Evolutionary conservation across 2,888 invertebrate species (phyloP).

Genomic region (Leucozona laternaria): DNA sequence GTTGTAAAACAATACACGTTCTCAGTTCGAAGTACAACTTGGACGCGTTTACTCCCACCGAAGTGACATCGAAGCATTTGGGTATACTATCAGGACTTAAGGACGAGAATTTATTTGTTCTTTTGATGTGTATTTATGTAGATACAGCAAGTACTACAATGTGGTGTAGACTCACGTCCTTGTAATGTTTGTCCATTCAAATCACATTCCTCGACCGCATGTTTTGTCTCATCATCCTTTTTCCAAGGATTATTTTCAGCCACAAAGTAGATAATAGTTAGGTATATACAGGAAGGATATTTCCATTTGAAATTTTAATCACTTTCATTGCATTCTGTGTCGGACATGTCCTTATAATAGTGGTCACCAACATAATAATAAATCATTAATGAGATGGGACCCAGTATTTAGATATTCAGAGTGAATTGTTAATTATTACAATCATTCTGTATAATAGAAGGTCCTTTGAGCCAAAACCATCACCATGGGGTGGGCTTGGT

Average conservation of each 20-base stretch:
- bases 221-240: slow-evolving; percentile 18
- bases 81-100: slow-evolving; percentile 1
- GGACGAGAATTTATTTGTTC: slow-evolving; percentile 15
- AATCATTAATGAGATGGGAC: slow-evolving; percentile 41
- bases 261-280: slow-evolving; percentile 36
- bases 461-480: slow-evolving; percentile 26
- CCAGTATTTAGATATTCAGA: slow-evolving; percentile 25
- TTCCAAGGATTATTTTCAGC: not conserved
- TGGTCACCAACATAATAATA: slow-evolving; percentile 33
- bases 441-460: not conserved
- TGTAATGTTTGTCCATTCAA: slow-evolving; percentile 49
- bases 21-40: slow-evolving; percentile 1
- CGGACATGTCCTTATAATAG: not conserved
- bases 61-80: slow-evolving; percentile 20
- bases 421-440: slow-evolving; percentile 54
- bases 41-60: not conserved
- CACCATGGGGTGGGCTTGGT: not conserved
- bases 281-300: slow-evolving; percentile 17
- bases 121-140: not conserved
- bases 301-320: slow-evolving; percentile 41
- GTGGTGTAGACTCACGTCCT: slow-evolving; percentile 20
- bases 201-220: slow-evolving; percentile 23
- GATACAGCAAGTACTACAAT: not conserved
- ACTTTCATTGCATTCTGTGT: not conserved
- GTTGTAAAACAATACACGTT: slow-evolving; percentile 38